Conservation (phyloP, 2,797 vertebrate species). For the Takifugu rubripes region DNA sequence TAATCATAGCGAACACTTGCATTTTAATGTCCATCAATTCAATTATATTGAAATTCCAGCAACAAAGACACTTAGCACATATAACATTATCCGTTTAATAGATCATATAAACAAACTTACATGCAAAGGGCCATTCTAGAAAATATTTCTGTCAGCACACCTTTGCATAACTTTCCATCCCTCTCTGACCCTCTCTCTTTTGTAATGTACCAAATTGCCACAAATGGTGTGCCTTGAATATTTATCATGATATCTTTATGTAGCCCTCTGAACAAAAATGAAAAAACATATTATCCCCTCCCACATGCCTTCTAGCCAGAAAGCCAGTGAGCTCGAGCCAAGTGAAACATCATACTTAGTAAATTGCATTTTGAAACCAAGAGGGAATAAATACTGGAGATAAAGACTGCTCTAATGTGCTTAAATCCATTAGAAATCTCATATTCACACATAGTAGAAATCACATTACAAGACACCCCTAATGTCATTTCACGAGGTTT, state of each 20-base stretch:
- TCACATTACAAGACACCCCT: slow-evolving; percentile 77
- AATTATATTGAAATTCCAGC: no score
- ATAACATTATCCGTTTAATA: neutral
- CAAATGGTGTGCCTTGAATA: slow-evolving; percentile 39
- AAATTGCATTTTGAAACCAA: slow-evolving; percentile 79
- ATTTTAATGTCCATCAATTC: no score
- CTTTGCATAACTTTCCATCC: slow-evolving; percentile 32
- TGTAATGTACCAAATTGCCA: slow-evolving; percentile 57
- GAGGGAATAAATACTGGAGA: slow-evolving; percentile 79
- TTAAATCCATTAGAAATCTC: slow-evolving; percentile 83
- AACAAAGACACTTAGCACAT: no score
- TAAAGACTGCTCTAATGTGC: slow-evolving; percentile 80
- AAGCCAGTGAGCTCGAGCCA: slow-evolving; percentile 48
- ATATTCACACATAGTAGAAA: slow-evolving; percentile 80
- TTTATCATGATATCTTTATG: slow-evolving; percentile 55
- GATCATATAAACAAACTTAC: neutral
- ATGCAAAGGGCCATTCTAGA: neutral
- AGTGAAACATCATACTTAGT: slow-evolving; percentile 74
- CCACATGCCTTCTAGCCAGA: slow-evolving; percentile 52
- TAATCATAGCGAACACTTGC: no score
- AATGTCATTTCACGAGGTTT: slow-evolving; percentile 77
- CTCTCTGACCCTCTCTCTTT: slow-evolving; percentile 31
- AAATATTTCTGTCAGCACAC: slow-evolving; percentile 10
- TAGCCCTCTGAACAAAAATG: slow-evolving; percentile 17
- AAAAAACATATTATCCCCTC: slow-evolving; percentile 53